These are phyloP conservation scores for Puffinus mauretanicus DNA, from an alignment of 2,113 vertebrate genomes.

Conservation along the genomic window DNA sequence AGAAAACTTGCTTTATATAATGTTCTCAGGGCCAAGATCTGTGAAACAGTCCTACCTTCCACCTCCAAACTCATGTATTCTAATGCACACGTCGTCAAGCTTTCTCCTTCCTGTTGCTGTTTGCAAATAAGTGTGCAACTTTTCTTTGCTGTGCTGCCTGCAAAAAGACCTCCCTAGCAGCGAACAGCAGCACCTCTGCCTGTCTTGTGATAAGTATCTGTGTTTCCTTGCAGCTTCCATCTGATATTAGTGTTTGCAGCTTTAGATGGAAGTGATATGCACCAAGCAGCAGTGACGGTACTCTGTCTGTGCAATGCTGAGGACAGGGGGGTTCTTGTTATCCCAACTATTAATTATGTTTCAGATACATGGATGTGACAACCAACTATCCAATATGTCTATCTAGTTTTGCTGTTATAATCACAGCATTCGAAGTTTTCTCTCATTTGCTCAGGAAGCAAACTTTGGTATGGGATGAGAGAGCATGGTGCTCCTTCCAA, in stretches of 20 bases:
- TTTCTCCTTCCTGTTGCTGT: neutral
- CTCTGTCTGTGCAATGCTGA: neutral
- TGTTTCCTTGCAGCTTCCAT: neutral
- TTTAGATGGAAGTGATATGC: fast-evolving
- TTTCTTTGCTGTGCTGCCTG: neutral
- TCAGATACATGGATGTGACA: neutral
- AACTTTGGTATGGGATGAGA: neutral
- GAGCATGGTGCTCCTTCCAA: neutral
- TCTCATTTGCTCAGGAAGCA: neutral
- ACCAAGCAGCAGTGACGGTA: neutral
- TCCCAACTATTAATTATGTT: neutral
- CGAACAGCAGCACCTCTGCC: neutral
- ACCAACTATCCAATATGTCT: neutral
- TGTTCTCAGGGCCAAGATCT: neutral
- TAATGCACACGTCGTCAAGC: fast-evolving
- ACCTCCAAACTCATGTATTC: too few species aligned
- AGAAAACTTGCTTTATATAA: neutral
- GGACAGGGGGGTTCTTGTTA: neutral
- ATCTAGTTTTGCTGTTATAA: neutral
- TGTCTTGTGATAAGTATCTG: neutral
- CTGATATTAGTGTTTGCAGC: neutral
- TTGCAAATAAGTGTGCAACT: neutral
- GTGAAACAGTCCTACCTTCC: neutral
- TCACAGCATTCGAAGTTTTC: neutral
- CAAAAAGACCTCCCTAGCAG: neutral